A percentile compares a stretch with the other conserved stretches of the same genome.
Conservation (phyloP, 2,888 invertebrate genomes). For the Belgica antarctica region DNA sequence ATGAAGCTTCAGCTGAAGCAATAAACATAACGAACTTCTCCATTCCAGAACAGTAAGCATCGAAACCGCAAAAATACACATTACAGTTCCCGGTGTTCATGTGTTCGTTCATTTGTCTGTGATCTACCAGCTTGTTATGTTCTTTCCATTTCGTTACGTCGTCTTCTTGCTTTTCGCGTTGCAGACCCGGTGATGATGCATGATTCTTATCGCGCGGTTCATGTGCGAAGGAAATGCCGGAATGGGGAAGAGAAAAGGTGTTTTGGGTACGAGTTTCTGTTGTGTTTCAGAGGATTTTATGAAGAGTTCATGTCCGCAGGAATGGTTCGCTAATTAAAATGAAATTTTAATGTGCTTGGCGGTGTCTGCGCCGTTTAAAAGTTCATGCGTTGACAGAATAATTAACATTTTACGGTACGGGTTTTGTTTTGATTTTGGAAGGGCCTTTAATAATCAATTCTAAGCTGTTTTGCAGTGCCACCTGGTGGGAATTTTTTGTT, state of each 20-base stretch:
- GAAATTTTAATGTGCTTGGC: too few relatives aligned
- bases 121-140: slow-evolving; percentile 8
- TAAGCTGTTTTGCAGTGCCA: too few relatives aligned
- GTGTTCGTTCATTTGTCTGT: background rate
- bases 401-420: too few relatives aligned
- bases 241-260: slow-evolving; percentile 7
- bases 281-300: background rate
- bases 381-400: too few relatives aligned
- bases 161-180: slow-evolving; percentile 14
- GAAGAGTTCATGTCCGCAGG: background rate
- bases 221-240: slow-evolving; percentile 4
- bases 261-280: background rate
- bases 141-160: slow-evolving; percentile 1
- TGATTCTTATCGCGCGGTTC: background rate
- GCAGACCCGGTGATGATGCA: slow-evolving; percentile 19
- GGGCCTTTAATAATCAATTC: too few relatives aligned
- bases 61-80: slow-evolving; percentile 39
- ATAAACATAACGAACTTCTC: slow-evolving; percentile 36
- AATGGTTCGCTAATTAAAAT: too few relatives aligned
- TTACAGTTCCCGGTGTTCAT: slow-evolving; percentile 23
- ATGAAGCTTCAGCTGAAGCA: slow-evolving; percentile 10
- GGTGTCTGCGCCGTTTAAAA: too few relatives aligned
- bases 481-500: too few relatives aligned
- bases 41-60: slow-evolving; percentile 39
- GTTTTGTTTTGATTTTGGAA: too few relatives aligned